Evolutionary conservation across 2,888 invertebrate genomes (phyloP).

Genomic region (Entomobrya proxima): DNA sequence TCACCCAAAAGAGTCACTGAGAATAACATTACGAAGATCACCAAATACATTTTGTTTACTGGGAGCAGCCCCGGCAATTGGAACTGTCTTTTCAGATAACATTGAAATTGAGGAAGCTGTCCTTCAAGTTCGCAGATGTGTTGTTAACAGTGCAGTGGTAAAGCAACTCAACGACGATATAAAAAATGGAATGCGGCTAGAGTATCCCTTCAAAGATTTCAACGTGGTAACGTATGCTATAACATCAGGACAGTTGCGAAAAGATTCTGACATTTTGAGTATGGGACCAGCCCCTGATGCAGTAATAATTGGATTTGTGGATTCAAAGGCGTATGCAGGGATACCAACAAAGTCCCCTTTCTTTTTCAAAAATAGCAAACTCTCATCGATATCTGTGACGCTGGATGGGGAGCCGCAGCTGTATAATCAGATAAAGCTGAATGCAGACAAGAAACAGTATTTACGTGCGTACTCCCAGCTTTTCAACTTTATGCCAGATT

Average conservation of each 20-base stretch:
- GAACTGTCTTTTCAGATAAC: not conserved
- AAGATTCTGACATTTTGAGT: not conserved
- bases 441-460: not conserved
- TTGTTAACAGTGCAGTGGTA: not conserved
- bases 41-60: not conserved
- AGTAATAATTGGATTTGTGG: not conserved
- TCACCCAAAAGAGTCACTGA: not conserved
- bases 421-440: not conserved
- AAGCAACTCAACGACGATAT: not conserved
- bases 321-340: not conserved
- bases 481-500: not conserved
- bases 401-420: not conserved
- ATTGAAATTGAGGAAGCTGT: not conserved
- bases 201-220: not conserved
- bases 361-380: not conserved
- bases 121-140: not conserved
- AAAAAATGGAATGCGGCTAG: not conserved
- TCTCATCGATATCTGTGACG: not conserved
- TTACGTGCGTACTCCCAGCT: not conserved
- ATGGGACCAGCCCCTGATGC: not conserved
- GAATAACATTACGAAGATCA: not conserved
- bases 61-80: not conserved
- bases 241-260: not conserved
- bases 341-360: not conserved
- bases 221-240: not conserved